These are phyloP conservation scores for Zosterops japonicus DNA, from an alignment of 2,113 vertebrate species.

Conservation along the genomic window DNA sequence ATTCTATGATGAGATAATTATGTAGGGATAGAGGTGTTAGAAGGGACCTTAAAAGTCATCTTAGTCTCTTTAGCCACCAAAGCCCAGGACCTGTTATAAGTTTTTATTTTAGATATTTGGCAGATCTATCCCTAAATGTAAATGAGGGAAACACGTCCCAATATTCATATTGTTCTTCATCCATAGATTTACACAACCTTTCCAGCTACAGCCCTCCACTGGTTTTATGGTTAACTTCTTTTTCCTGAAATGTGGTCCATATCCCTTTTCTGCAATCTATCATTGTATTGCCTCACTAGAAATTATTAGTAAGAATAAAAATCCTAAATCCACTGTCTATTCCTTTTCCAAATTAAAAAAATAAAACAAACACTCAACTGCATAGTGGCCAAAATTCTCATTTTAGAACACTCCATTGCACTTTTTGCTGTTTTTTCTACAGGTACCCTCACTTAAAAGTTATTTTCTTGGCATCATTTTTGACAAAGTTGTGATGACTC, in stretches of 20 bases:
- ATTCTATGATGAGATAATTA: background rate
- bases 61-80: background rate
- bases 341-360: background rate
- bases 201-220: background rate
- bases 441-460: accelerated
- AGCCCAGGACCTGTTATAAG: background rate
- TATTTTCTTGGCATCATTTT: background rate
- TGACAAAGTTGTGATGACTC: background rate
- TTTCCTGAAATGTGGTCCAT: background rate
- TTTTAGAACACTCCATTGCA: accelerated
- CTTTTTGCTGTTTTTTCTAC: background rate
- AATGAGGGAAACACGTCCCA: background rate
- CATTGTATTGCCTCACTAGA: background rate
- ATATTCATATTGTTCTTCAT: background rate
- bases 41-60: background rate
- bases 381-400: background rate
- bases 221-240: background rate
- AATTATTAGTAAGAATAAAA: background rate
- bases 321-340: background rate
- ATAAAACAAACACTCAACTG: background rate
- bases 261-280: background rate
- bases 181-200: background rate
- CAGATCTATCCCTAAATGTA: background rate
- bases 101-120: background rate
- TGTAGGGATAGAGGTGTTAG: background rate